Evolutionary conservation across 2,888 invertebrate species (phyloP).

Genomic region (Diaphora mendica): DNA sequence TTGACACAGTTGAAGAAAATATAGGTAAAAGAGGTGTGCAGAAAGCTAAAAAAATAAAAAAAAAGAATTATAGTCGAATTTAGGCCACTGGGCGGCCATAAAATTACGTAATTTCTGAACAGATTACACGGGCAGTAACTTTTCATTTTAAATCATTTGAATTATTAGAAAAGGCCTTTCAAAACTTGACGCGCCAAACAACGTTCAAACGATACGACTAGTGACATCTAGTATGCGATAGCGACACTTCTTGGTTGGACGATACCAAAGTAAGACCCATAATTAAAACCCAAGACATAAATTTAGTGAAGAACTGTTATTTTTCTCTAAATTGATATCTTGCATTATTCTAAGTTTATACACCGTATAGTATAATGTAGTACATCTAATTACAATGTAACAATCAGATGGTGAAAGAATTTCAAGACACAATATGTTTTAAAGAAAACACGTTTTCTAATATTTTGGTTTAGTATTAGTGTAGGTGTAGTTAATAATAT

Average conservation of each 20-base stretch:
- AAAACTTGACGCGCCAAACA: background rate
- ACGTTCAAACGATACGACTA: slow-evolving; percentile 50
- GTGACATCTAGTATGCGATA: slow-evolving; percentile 73
- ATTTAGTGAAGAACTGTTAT: background rate
- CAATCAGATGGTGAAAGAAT: too few relatives aligned
- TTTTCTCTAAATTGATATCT: background rate
- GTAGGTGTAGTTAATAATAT: too few relatives aligned
- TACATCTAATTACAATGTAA: too few relatives aligned
- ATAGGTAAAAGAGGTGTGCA: too few relatives aligned
- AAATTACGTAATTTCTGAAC: background rate
- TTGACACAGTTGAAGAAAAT: too few relatives aligned
- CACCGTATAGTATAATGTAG: too few relatives aligned
- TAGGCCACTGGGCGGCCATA: too few relatives aligned
- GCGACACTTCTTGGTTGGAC: slow-evolving; percentile 54
- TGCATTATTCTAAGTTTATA: background rate
- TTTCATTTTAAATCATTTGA: background rate
- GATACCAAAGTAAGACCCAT: background rate
- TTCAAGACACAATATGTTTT: too few relatives aligned
- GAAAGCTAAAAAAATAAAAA: too few relatives aligned
- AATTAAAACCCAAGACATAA: background rate
- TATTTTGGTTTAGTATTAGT: too few relatives aligned
- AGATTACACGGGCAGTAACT: background rate
- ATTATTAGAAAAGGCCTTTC: background rate
- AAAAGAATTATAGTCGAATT: too few relatives aligned
- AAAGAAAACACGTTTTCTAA: too few relatives aligned